Percentiles rank a stretch among this genome's conserved stretches.
Conservation (phyloP, 2,113 vertebrate genomes). For the Oreotragus oreotragus region DNA sequence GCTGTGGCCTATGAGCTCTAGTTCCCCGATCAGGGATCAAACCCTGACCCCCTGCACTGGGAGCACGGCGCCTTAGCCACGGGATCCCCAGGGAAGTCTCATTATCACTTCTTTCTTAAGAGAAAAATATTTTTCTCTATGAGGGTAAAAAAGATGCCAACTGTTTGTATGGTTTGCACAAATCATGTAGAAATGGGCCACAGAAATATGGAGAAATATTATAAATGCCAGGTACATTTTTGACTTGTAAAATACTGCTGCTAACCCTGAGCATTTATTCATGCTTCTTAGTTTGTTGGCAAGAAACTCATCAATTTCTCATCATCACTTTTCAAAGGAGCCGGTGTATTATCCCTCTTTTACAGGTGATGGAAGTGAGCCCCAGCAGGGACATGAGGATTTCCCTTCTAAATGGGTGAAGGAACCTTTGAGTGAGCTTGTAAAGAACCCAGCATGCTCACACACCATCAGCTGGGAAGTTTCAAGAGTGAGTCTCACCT, state of each 20-base stretch:
- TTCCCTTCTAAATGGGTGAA: not conserved
- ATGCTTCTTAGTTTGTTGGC: not conserved
- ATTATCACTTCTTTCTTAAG: not conserved
- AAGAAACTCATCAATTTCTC: not conserved
- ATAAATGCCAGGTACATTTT: not conserved
- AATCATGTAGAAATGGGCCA: not conserved
- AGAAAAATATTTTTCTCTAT: not conserved
- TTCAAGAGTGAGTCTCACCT: not conserved
- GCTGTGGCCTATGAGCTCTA: not conserved
- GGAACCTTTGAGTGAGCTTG: not conserved
- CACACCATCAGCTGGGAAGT: not conserved
- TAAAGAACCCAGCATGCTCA: not conserved
- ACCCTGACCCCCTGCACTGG: not conserved
- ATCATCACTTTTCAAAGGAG: not conserved
- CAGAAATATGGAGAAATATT: not conserved
- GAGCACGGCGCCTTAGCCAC: rapidly evolving
- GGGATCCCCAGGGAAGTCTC: not conserved
- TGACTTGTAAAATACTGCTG: not conserved
- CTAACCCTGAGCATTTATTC: not conserved
- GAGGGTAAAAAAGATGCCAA: not conserved
- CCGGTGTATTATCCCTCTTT: not conserved
- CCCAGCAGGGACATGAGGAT: not conserved
- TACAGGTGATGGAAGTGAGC: not conserved
- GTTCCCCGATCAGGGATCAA: not conserved
- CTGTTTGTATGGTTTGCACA: not conserved